Conservation (phyloP, 2,797 vertebrate genomes). For the Emydoidea blandingii region DNA sequence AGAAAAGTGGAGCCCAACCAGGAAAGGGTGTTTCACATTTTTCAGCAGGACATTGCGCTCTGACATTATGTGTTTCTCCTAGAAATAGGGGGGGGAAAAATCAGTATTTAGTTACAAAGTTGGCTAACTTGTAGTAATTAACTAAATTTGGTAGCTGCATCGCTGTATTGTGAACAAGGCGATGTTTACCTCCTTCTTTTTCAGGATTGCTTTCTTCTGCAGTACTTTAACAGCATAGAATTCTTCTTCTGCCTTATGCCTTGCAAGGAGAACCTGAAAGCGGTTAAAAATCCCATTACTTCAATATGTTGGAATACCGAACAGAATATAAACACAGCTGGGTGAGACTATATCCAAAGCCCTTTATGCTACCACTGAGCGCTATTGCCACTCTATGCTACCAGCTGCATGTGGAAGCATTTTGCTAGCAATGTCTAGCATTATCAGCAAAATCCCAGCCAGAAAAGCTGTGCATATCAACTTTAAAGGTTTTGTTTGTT, state of each 20-base stretch:
- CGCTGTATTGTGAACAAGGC: not conserved
- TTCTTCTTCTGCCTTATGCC: constrained; percentile 93
- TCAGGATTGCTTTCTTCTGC: constrained; percentile 99
- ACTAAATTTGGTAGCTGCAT: not conserved
- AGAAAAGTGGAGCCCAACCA: constrained; percentile 97
- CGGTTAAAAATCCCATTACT: constrained; percentile 17
- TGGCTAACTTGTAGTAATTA: not conserved
- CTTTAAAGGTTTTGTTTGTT: not conserved
- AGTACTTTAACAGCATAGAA: constrained; percentile 99
- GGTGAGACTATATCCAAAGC: not conserved
- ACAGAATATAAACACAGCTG: not conserved
- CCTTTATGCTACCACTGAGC: not conserved
- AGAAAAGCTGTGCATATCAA: not conserved
- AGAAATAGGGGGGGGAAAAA: not conserved
- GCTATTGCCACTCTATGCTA: not conserved
- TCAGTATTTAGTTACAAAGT: not conserved
- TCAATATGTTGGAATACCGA: not conserved
- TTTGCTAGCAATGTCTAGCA: not conserved
- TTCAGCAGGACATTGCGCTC: constrained; percentile 97
- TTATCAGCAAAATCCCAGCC: not conserved
- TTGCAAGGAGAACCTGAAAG: constrained; percentile 92
- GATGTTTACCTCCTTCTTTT: constrained; percentile 95
- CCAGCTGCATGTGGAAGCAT: not conserved
- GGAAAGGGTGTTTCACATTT: constrained; percentile 98
- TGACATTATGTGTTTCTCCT: constrained; percentile 99